Evolutionary conservation across 2,113 vertebrate species (phyloP).

Genomic region (Varanus salvator): DNA sequence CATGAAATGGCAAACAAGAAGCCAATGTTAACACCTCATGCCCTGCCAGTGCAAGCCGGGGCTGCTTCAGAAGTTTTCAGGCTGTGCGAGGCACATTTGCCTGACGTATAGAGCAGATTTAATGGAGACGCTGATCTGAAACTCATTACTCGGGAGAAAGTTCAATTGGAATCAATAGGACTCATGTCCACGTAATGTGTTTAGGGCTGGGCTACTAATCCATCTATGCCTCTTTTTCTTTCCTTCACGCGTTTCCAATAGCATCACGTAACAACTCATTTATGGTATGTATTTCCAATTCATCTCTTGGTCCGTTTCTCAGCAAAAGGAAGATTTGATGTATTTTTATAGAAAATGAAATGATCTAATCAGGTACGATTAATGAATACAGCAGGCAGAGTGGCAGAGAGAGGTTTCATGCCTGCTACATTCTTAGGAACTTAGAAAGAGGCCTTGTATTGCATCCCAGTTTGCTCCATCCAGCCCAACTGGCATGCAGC

Average conservation of each 20-base stretch:
- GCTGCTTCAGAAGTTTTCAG: slow-evolving; percentile 1
- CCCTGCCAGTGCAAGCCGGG: background rate
- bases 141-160: background rate
- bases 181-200: background rate
- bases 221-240: background rate
- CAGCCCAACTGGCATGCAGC: too few relatives aligned
- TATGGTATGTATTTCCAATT: background rate
- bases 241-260: background rate
- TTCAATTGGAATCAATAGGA: background rate
- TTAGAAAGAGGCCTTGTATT: too few relatives aligned
- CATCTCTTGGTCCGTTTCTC: background rate
- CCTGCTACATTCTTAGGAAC: background rate
- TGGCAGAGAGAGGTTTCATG: background rate
- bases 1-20: slow-evolving; percentile 26
- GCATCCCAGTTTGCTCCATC: too few relatives aligned
- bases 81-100: slow-evolving; percentile 22
- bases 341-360: background rate
- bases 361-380: background rate
- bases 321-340: background rate
- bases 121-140: background rate
- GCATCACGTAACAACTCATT: background rate
- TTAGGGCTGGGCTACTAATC: background rate
- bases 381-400: background rate
- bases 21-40: background rate
- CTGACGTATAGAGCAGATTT: slow-evolving; percentile 20